These are phyloP conservation scores for Clarias batrachus DNA, from an alignment of 2,113 vertebrate species.

Conservation along the genomic window DNA sequence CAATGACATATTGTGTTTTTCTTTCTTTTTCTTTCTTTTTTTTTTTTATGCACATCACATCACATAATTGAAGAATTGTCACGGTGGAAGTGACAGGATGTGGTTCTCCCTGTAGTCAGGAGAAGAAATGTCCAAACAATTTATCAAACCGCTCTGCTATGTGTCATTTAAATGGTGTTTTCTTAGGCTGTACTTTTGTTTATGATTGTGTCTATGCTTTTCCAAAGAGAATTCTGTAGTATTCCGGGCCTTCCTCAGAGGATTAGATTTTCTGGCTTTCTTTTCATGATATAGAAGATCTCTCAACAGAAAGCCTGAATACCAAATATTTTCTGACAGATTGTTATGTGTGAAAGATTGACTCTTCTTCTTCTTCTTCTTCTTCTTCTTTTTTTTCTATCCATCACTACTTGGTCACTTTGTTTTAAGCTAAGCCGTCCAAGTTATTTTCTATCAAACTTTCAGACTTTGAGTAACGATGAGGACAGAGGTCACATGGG, in stretches of 20 bases:
- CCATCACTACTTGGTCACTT: conserved; percentile 16
- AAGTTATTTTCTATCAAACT: conserved; percentile 16
- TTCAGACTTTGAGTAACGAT: neutral
- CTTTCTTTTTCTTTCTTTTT: neutral
- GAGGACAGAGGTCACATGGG: neutral
- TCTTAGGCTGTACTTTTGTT: conserved; percentile 59
- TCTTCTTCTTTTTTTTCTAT: neutral
- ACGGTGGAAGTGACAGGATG: conserved; percentile 51
- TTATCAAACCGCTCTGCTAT: conserved; percentile 59
- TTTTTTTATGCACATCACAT: neutral
- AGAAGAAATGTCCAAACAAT: conserved; percentile 61
- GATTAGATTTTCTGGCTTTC: conserved; percentile 54
- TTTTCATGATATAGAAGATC: conserved; percentile 61
- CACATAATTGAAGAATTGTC: conserved; percentile 45
- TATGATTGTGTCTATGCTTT: conserved; percentile 57
- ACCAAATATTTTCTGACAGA: conserved; percentile 63
- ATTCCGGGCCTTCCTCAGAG: conserved; percentile 52
- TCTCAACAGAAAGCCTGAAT: conserved; percentile 60
- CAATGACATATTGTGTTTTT: neutral
- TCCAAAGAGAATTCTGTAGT: conserved; percentile 65
- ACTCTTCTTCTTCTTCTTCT: conserved; percentile 17
- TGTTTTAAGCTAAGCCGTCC: conserved; percentile 25
- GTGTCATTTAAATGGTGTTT: conserved; percentile 58
- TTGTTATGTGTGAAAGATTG: conserved; percentile 53
- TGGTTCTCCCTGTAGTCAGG: conserved; percentile 41